These are phyloP conservation scores for Hemicentrotus pulcherrimus DNA, from an alignment of 35 echinoderm and acorn worm genomes.

Conservation along the genomic window DNA sequence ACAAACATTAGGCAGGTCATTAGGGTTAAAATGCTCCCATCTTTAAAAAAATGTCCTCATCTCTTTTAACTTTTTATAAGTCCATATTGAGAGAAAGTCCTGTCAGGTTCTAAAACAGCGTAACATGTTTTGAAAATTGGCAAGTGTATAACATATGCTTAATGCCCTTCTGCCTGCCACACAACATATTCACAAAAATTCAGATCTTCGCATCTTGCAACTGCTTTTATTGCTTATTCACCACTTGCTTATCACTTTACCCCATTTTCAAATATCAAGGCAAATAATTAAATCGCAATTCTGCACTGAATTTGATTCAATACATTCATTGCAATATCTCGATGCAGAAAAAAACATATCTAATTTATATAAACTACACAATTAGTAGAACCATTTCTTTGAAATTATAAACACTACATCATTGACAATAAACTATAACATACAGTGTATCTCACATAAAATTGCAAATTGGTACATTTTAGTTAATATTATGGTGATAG, in stretches of 20 bases:
- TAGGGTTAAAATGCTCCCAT: no score
- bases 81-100: no score
- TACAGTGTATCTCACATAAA: background rate
- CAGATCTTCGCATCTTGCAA: background rate
- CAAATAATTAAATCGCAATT: background rate
- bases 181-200: no score
- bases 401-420: background rate
- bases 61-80: no score
- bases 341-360: background rate
- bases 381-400: background rate
- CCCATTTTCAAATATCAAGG: background rate
- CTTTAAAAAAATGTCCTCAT: no score
- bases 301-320: background rate
- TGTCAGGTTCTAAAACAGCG: no score
- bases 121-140: no score
- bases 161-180: no score
- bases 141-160: no score
- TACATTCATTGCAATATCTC: background rate
- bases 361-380: background rate
- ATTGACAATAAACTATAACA: background rate
- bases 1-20: no score
- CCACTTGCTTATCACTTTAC: background rate
- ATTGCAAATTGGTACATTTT: background rate
- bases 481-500: background rate
- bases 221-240: background rate